Base-by-base conservation (phyloP, 2,113 vertebrate species). In the Salvelinus alpinus region DNA sequence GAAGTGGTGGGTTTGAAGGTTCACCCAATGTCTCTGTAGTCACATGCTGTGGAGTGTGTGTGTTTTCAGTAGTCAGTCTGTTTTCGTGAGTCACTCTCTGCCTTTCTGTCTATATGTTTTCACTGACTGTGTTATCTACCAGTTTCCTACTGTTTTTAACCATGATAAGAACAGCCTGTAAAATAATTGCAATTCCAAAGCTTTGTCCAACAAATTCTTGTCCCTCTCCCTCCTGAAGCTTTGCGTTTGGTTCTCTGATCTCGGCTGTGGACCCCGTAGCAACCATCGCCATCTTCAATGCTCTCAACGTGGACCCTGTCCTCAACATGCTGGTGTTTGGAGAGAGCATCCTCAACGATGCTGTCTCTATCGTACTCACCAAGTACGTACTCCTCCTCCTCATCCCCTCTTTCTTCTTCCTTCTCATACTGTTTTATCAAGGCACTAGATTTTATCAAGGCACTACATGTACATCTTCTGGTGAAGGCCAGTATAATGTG, bases 291-390 rank as follows among this genome's bases (percentile, higher is more conserved):
- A 99, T 99, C 90, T 99, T 99, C 88, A 99, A 98, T 16, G 98
- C 98, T 0, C 96, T 99, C 48, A 98, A 98, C 1, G 96, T 99
- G 84, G 97, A 99, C 91, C 98, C 98, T 0, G 98, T 99, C 64
- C 96, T 99, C 64, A 97, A 99, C 89, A 99, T 99, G 98, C 80
- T 99, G 91, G 98, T 99, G 79, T 99, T 99, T 77, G 97, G 98
- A 27, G 98, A 99, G 87, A 99, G 97, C 84, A 99, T 99, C 85
- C 96, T 99, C 79, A 99, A 99, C 13, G 98, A 99, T 16, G 97
- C 97, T 0, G 97, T 99, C 65, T 98, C 97, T 71, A 99, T 99
- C 73, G 97, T 99, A 68, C 93, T 99, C 73, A 99, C 98, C 77
- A 99, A 99, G 98, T 99, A 95, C 92, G 91, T 60, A 0, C 12